Conservation (phyloP, 2,888 invertebrate genomes). For the Eupithecia insigniata region DNA sequence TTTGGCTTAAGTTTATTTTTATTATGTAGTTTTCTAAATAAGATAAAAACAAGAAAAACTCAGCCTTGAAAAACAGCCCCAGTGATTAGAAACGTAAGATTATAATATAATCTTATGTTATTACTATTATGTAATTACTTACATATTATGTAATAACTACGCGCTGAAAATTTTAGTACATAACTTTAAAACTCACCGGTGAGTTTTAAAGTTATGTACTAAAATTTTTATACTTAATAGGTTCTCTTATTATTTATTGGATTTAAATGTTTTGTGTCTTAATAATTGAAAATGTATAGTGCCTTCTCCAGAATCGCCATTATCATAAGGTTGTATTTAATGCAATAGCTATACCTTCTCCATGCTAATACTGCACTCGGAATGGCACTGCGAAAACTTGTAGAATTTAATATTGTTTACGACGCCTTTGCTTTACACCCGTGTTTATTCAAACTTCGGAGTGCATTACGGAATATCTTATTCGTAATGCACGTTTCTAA, state of each 20-base stretch:
- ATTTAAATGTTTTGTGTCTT: not conserved
- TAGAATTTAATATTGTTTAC: constrained; percentile 78
- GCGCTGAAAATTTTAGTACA: no score
- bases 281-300: not conserved
- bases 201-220: no score
- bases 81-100: not conserved
- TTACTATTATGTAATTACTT: no score
- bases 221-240: no score
- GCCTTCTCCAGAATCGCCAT: constrained; percentile 10
- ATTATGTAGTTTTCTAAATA: no score
- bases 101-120: no score
- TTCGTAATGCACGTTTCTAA: constrained; percentile 46
- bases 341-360: constrained; percentile 52
- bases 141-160: no score
- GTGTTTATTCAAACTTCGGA: constrained; percentile 64
- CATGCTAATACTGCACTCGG: constrained; percentile 66
- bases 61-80: not conserved
- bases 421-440: constrained; percentile 77
- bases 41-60: no score
- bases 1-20: no score
- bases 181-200: no score
- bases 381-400: constrained; percentile 57
- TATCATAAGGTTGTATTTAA: constrained; percentile 11
- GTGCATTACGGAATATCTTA: constrained; percentile 59
- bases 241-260: no score